A percentile compares a stretch with the other conserved stretches of the same genome.
Evolutionary conservation across 2,113 vertebrate genomes (phyloP).

Genomic region (Lophius piscatorius): DNA sequence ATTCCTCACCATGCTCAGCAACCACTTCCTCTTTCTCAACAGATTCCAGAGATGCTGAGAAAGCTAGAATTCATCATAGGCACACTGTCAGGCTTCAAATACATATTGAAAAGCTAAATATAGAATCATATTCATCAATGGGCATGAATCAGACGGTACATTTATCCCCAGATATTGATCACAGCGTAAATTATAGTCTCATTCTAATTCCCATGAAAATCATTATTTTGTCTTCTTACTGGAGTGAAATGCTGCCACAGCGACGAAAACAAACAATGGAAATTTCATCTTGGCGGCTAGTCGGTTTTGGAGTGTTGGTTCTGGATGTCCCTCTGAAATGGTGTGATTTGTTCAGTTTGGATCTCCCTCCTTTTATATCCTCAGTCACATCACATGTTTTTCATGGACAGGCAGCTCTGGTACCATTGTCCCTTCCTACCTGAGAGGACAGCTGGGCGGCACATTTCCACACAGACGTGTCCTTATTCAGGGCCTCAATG

Average conservation of each 20-base stretch:
- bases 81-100: slow-evolving; percentile 9
- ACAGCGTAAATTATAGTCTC: too few species aligned
- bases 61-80: slow-evolving; percentile 45
- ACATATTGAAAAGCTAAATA: background rate
- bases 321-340: slow-evolving; percentile 13
- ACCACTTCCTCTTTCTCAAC: slow-evolving; percentile 39
- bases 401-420: slow-evolving; percentile 64
- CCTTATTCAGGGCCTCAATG: slow-evolving; percentile 74
- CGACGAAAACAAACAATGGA: slow-evolving; percentile 60
- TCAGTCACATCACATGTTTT: slow-evolving; percentile 69
- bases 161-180: background rate
- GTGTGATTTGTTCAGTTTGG: slow-evolving; percentile 13
- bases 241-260: slow-evolving; percentile 59
- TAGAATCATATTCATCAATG: too few species aligned
- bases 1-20: slow-evolving; percentile 54
- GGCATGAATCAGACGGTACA: background rate
- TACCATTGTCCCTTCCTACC: slow-evolving; percentile 76
- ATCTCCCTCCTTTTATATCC: slow-evolving; percentile 62
- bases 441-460: slow-evolving; percentile 68
- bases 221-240: slow-evolving; percentile 60
- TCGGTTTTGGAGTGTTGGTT: background rate
- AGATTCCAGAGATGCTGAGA: slow-evolving; percentile 68
- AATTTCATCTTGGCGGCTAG: slow-evolving; percentile 64
- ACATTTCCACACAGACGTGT: slow-evolving; percentile 67
- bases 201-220: background rate